Evolutionary conservation across 2,797 vertebrate species (phyloP).

Genomic region (Syngnathus acus): DNA sequence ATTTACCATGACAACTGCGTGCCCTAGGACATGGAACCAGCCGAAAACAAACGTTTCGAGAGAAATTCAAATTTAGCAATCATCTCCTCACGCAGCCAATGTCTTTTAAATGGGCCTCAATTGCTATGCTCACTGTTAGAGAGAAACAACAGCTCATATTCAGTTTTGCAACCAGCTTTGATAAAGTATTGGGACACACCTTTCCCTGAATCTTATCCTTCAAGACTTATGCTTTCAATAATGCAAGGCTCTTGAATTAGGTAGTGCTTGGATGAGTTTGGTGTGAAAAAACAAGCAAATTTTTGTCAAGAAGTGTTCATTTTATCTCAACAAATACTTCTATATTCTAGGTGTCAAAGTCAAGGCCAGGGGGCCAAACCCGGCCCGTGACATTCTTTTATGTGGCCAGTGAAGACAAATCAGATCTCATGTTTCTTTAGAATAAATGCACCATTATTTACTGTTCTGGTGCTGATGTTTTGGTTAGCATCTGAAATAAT

Average conservation of each 20-base stretch:
- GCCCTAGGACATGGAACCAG: not conserved
- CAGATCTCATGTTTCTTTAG: too few species aligned
- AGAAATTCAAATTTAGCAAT: not conserved
- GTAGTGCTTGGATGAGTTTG: too few species aligned
- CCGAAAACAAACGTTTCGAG: not conserved
- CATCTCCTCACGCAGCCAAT: not conserved
- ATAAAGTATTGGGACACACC: not conserved
- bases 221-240: not conserved
- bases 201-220: not conserved
- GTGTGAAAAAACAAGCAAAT: too few species aligned
- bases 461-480: too few species aligned
- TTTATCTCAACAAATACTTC: too few species aligned
- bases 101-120: not conserved
- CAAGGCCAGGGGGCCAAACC: too few species aligned
- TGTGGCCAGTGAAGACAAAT: too few species aligned
- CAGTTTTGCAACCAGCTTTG: not conserved
- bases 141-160: not conserved
- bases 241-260: not conserved
- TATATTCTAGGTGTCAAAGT: too few species aligned
- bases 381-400: too few species aligned
- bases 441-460: too few species aligned
- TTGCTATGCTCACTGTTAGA: not conserved
- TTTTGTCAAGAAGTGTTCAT: too few species aligned
- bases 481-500: too few species aligned
- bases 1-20: conserved; percentile 10